Conservation (phyloP, 2,888 invertebrate genomes). For the Amorpha juglandis region DNA sequence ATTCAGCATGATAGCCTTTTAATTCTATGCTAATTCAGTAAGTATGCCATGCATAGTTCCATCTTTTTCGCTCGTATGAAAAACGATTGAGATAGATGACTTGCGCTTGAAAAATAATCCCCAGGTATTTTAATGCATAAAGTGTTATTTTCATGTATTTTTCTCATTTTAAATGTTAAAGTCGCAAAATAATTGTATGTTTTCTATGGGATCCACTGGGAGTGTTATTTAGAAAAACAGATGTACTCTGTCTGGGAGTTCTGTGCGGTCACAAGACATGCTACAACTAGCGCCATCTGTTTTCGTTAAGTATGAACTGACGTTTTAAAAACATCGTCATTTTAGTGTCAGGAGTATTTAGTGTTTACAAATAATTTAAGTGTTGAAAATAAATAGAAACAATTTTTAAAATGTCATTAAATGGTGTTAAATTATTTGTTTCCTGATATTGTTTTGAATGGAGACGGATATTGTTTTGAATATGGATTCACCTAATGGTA, state of each 20-base stretch:
- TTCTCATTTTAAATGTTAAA: background rate
- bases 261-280: background rate
- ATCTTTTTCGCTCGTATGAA: background rate
- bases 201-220: background rate
- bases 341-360: too few species aligned
- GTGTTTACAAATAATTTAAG: too few species aligned
- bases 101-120: background rate
- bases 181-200: background rate
- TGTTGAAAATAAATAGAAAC: background rate
- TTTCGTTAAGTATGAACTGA: background rate
- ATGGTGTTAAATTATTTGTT: too few species aligned
- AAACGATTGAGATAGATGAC: background rate
- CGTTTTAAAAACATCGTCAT: background rate
- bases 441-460: too few species aligned
- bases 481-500: too few species aligned
- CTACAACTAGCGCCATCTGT: background rate
- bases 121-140: background rate
- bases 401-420: background rate
- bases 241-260: too few species aligned
- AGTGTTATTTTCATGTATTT: background rate
- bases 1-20: too few species aligned
- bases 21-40: background rate
- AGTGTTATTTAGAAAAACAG: too few species aligned
- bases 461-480: too few species aligned
- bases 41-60: background rate